phyloP scores from a whole-genome alignment of 2,113 vertebrate species.

The Irena cyanogastra region DNA sequence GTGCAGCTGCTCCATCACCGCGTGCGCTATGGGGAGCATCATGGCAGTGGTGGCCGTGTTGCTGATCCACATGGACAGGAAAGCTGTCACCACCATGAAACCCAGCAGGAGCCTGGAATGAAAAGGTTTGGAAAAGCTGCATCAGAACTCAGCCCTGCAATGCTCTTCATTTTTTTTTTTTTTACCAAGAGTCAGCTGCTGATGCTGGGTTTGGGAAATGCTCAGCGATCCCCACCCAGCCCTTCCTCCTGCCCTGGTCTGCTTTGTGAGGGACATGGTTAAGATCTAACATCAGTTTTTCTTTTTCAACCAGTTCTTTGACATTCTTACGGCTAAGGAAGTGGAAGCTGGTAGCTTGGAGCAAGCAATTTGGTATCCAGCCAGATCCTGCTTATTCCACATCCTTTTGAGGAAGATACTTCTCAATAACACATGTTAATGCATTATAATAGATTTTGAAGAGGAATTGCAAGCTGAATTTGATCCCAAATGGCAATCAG shows the following conservation, averaged over 20 bases:
- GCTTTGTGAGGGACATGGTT: background rate
- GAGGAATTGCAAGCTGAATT: background rate
- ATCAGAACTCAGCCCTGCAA: background rate
- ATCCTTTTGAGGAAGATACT: background rate
- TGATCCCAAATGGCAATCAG: background rate
- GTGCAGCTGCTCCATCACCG: slow-evolving; percentile 84
- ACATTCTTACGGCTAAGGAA: background rate
- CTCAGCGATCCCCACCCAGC: background rate
- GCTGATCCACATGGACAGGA: slow-evolving; percentile 98
- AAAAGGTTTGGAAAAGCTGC: background rate
- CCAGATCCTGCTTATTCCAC: background rate
- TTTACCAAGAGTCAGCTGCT: background rate
- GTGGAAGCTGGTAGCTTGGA: background rate
- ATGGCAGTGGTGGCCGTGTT: slow-evolving; percentile 93
- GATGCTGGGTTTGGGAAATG: background rate
- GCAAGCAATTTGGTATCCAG: background rate
- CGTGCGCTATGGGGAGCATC: slow-evolving; percentile 90
- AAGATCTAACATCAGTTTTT: background rate
- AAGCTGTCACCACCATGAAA: slow-evolving; percentile 89
- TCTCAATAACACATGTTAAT: background rate
- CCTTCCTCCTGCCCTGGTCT: background rate
- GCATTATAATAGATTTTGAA: background rate
- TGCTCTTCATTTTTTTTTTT: background rate
- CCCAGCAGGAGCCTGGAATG: slow-evolving; percentile 83
- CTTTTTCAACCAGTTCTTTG: background rate